These are phyloP conservation scores for Plotosus lineatus DNA, from an alignment of 2,113 vertebrate genomes.

Conservation along the genomic window DNA sequence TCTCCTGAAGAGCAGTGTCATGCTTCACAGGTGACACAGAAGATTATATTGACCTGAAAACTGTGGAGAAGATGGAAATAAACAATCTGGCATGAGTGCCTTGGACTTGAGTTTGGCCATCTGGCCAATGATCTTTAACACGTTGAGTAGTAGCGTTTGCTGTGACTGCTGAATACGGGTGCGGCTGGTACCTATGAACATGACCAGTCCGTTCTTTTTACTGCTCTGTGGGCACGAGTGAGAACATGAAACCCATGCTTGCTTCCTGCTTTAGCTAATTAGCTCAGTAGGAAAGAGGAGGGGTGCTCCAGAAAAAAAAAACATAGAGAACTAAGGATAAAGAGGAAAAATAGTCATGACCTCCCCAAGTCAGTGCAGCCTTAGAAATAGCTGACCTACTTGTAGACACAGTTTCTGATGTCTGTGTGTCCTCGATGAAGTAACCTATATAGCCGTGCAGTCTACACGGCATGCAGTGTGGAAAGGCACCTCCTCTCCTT, in stretches of 20 bases:
- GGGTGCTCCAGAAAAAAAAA: conserved; percentile 57
- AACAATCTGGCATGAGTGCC: conserved; percentile 4
- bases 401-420: conserved; percentile 73
- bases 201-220: conserved; percentile 75
- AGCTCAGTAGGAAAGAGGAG: conserved; percentile 52
- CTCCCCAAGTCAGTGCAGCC: conserved; percentile 69
- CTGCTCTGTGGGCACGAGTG: conserved; percentile 72
- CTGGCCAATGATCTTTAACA: neutral
- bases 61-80: conserved; percentile 10
- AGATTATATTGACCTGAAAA: conserved; percentile 6
- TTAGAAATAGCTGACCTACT: conserved; percentile 82
- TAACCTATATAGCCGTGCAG: conserved; percentile 69
- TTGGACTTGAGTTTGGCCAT: neutral
- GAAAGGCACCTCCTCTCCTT: conserved; percentile 40
- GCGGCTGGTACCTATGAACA: conserved; percentile 60
- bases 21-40: neutral
- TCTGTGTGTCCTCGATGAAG: conserved; percentile 69
- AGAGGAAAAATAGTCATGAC: conserved; percentile 61
- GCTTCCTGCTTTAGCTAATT: conserved; percentile 75
- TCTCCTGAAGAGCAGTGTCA: neutral
- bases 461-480: conserved; percentile 41
- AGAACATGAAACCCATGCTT: conserved; percentile 36
- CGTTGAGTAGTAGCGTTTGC: conserved; percentile 47
- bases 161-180: neutral
- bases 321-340: conserved; percentile 58